A percentile compares a stretch with the other conserved stretches of the same genome.
These are phyloP conservation scores for Balearica regulorum DNA, from an alignment of 2,797 vertebrate genomes.

Conservation along the genomic window DNA sequence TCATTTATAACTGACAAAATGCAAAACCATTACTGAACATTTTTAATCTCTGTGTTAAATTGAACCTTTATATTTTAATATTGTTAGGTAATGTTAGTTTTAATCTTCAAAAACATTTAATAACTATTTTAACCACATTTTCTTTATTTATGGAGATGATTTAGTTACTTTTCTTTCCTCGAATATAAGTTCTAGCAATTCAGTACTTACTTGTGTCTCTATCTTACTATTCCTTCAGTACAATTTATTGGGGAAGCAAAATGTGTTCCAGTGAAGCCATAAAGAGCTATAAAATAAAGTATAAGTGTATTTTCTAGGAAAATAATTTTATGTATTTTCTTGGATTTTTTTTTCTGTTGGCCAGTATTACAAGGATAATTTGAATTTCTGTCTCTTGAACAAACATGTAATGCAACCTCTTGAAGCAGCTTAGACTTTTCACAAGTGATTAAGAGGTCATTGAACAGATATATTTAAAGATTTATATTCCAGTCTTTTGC, in stretches of 20 bases:
- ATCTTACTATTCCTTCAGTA: background rate
- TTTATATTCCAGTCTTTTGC: background rate
- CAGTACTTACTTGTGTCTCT: background rate
- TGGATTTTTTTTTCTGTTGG: background rate
- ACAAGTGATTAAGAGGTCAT: background rate
- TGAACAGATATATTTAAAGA: background rate
- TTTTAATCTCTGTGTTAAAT: background rate
- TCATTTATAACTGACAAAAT: background rate
- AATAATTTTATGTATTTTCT: background rate
- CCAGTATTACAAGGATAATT: background rate
- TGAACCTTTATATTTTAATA: background rate
- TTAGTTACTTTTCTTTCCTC: background rate
- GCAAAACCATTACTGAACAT: background rate
- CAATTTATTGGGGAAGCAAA: background rate
- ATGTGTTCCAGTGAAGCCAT: background rate
- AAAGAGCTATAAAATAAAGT: background rate
- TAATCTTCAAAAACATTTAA: background rate
- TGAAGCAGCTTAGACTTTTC: background rate
- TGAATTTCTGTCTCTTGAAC: background rate
- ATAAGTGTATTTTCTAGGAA: background rate
- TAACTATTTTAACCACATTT: background rate
- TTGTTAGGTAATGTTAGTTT: background rate
- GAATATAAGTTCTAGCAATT: background rate
- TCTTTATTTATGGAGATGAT: background rate
- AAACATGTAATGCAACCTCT: background rate